A percentile compares a stretch with the other conserved stretches of the same genome.
These are phyloP conservation scores for Galago senegalensis DNA, from an alignment of 2,797 vertebrate species.

Conservation along the genomic window DNA sequence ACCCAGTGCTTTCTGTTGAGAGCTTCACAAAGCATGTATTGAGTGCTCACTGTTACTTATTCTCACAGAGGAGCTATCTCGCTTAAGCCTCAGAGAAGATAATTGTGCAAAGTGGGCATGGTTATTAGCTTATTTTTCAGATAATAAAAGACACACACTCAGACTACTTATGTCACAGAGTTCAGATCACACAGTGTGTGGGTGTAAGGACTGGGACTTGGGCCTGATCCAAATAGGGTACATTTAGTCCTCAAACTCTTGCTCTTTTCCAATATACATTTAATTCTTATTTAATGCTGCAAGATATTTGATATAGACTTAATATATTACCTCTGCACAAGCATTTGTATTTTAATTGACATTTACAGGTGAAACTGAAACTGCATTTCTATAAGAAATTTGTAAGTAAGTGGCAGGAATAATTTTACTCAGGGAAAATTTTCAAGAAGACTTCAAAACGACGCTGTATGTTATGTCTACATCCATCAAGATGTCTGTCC, in stretches of 20 bases:
- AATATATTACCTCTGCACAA: not conserved
- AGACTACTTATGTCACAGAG: not conserved
- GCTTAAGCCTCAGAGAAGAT: not conserved
- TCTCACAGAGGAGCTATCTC: not conserved
- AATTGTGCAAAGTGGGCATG: not conserved
- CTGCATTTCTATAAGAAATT: not conserved
- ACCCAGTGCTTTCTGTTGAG: not conserved
- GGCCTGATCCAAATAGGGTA: not conserved
- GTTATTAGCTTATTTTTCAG: not conserved
- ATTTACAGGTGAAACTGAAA: not conserved
- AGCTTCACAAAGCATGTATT: not conserved
- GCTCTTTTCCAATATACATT: not conserved
- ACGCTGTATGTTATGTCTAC: not conserved
- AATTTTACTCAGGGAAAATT: not conserved
- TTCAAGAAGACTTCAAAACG: not conserved
- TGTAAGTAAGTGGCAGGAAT: not conserved
- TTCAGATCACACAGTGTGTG: not conserved
- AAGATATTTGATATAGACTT: not conserved
- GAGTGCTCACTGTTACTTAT: not conserved
- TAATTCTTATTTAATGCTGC: not conserved
- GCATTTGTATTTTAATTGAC: not conserved
- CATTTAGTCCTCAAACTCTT: not conserved
- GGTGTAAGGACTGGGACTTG: not conserved
- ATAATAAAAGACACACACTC: not conserved
- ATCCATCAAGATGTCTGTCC: not conserved